Percentiles rank a stretch among this genome's conserved stretches.
Conservation (phyloP, 2,113 vertebrate genomes). For the Rhegmatorhina hoffmannsi region DNA sequence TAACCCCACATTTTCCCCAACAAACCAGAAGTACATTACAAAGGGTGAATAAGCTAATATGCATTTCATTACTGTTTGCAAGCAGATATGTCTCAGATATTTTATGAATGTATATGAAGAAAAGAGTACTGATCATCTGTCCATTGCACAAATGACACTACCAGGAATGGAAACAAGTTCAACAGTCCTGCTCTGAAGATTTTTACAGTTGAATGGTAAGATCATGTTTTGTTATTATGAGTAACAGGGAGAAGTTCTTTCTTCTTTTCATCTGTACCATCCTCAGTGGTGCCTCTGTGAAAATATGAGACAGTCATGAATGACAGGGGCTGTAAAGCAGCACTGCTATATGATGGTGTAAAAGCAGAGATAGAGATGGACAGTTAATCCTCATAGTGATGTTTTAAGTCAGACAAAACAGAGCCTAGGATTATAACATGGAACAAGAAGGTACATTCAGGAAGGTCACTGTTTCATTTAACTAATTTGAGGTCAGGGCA, state of each 20-base stretch:
- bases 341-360: not conserved
- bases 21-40: not conserved
- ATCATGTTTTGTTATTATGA: not conserved
- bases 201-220: not conserved
- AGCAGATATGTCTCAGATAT: not conserved
- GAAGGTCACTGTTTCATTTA: slow-evolving; percentile 24
- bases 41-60: not conserved
- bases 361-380: not conserved
- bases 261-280: not conserved
- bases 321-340: not conserved
- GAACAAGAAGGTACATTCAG: not conserved
- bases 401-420: not conserved
- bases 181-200: not conserved
- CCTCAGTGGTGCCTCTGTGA: not conserved
- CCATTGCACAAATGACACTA: not conserved
- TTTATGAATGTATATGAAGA: not conserved
- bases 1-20: not conserved
- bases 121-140: not conserved
- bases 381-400: not conserved
- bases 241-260: not conserved
- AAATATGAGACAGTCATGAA: not conserved
- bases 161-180: not conserved
- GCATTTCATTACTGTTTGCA: not conserved
- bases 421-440: not conserved
- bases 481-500: slow-evolving; percentile 40